Conservation (phyloP, 2,888 invertebrate species). For the Cephus pygmeus region DNA sequence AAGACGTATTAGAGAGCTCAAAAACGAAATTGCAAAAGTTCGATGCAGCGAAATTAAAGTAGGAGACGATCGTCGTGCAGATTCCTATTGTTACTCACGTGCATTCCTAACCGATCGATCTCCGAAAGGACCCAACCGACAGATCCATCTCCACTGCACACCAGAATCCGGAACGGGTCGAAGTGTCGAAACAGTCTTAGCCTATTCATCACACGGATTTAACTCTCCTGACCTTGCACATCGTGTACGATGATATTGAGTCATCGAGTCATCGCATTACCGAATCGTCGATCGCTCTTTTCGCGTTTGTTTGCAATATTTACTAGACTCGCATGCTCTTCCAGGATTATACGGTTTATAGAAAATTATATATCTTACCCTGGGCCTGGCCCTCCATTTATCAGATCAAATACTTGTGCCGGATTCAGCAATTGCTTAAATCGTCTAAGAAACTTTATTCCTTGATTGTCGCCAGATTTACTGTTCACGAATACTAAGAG, state of each 20-base stretch:
- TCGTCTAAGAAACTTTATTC: conserved; percentile 92
- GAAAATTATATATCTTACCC: conserved; percentile 71
- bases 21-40: background rate
- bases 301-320: too few species aligned
- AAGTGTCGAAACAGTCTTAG: conserved; percentile 93
- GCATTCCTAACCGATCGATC: conserved; percentile 94
- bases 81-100: conserved; percentile 74
- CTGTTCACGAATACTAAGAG: conserved; percentile 97
- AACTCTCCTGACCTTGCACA: background rate
- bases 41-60: background rate
- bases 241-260: too few species aligned
- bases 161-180: conserved; percentile 94
- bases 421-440: conserved; percentile 97
- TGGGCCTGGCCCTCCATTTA: conserved; percentile 84
- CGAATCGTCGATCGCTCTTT: too few species aligned
- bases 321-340: too few species aligned
- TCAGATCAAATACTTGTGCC: conserved; percentile 97
- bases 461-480: conserved; percentile 97
- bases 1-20: background rate
- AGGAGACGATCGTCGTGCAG: conserved; percentile 23
- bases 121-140: conserved; percentile 98
- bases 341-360: background rate
- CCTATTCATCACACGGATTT: conserved; percentile 60
- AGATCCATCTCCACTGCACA: conserved; percentile 97
- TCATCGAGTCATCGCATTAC: too few species aligned